Evolutionary conservation across 2,113 vertebrate genomes (phyloP), one percentile per base, ranked within the genome.

Genomic region (Formicarius rufipectus): DNA sequence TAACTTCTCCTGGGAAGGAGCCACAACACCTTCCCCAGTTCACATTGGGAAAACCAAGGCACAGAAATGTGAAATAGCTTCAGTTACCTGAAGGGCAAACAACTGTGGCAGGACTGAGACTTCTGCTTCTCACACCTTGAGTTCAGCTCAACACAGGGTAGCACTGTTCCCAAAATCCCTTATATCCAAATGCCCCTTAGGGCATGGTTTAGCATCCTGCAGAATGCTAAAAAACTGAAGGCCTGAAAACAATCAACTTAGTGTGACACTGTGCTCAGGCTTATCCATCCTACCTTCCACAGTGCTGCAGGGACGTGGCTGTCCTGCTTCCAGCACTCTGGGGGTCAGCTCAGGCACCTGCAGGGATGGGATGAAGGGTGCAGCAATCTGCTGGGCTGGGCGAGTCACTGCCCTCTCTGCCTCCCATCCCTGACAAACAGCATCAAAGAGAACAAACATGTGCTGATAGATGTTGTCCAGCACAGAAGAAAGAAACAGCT

Each of bases 221-320:
- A 39, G 42, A 45, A n/a, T n/a, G n/a, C n/a, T n/a, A n/a, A n/a
- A n/a, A n/a, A n/a, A n/a, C n/a, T n/a, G n/a, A 6, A 18, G 44
- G 33, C 27, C 63, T n/a, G 59, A 27, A 52, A 53, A 42, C 20
- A n/a, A 11, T 7, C 13, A 5, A 0, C 9, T 16, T 4, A 14
- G 7, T 7, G 15, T 12, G 20, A 14, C 4, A 0, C 7, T 17
- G 14, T 42, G 67, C 24, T 53, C 62, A 16, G 24, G 31, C 27
- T 67, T 49, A 4, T 15, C 56, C 8, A 2, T 50, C 19, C 73
- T 21, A 0, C 37, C 39, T 74, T 22, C 44, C 56, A 3, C 0
- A 0, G 18, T 0, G 3, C 56, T 30, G 13, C 42, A 16, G 0
- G 3, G 42, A 11, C 18, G 21, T 5, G 12, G 8, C 56, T 44